These are phyloP conservation scores for Albula glossodonta DNA, from an alignment of 2,113 vertebrate genomes.

Conservation along the genomic window DNA sequence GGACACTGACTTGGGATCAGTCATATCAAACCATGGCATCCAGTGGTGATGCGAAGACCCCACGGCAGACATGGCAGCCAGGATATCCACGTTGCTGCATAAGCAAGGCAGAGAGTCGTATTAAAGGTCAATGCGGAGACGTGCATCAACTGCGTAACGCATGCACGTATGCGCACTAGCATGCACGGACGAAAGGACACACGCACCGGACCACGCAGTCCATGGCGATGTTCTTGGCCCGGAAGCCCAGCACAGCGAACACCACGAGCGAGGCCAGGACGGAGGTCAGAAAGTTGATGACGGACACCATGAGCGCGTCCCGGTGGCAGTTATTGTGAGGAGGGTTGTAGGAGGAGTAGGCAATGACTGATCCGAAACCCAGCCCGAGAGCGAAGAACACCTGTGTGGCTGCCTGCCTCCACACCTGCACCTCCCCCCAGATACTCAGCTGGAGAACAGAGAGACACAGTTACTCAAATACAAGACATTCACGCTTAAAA, in stretches of 20 bases:
- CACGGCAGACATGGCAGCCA: slow-evolving; percentile 46
- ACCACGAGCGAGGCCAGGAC: slow-evolving; percentile 93
- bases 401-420: slow-evolving; percentile 94
- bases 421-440: slow-evolving; percentile 91
- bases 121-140: background rate
- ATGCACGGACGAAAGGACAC: background rate
- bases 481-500: background rate
- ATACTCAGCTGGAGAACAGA: slow-evolving; percentile 79
- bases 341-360: slow-evolving; percentile 98
- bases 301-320: slow-evolving; percentile 88
- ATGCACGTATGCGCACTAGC: background rate
- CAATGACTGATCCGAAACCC: slow-evolving; percentile 94
- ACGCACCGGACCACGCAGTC: slow-evolving; percentile 87
- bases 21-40: slow-evolving; percentile 63
- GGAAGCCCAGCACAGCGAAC: slow-evolving; percentile 94
- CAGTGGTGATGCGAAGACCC: slow-evolving; percentile 44
- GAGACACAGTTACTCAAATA: background rate
- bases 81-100: slow-evolving; percentile 61
- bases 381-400: slow-evolving; percentile 98
- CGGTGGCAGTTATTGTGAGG: slow-evolving; percentile 97
- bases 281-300: slow-evolving; percentile 97
- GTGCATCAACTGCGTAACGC: background rate
- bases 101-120: background rate
- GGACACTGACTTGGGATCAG: slow-evolving; percentile 59
- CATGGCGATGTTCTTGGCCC: slow-evolving; percentile 91